Conservation (phyloP, 2,888 invertebrate genomes). For the Bugulina stolonifera region DNA sequence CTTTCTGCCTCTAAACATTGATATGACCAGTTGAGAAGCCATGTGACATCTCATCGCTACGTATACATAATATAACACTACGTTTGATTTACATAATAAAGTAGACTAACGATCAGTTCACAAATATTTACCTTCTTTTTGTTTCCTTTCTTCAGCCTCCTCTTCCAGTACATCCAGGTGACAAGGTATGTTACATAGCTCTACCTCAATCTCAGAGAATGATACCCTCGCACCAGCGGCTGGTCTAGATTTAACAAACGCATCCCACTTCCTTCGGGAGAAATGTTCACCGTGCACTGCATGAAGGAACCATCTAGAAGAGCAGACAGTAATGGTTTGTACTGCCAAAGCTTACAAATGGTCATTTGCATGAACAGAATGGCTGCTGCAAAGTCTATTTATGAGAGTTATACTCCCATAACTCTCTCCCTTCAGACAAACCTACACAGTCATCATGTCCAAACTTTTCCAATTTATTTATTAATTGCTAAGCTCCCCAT, state of each 20-base stretch:
- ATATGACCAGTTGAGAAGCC: too few species aligned
- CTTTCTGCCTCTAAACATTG: constrained; percentile 30
- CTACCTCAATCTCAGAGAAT: constrained; percentile 49
- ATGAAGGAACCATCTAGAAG: constrained; percentile 49
- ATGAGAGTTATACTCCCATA: too few species aligned
- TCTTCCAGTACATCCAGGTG: constrained; percentile 36
- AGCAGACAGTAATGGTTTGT: too few species aligned
- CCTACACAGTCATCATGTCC: too few species aligned
- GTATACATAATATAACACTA: too few species aligned
- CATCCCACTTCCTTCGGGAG: constrained; percentile 41
- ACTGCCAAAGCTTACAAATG: too few species aligned
- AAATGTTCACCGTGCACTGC: constrained; percentile 45
- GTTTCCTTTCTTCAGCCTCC: constrained; percentile 35
- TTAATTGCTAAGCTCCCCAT: too few species aligned
- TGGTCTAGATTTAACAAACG: constrained; percentile 40
- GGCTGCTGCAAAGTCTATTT: too few species aligned
- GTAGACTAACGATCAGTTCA: background rate
- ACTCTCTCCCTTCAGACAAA: too few species aligned
- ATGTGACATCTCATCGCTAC: too few species aligned
- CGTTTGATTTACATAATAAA: background rate
- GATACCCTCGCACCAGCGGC: constrained; percentile 41
- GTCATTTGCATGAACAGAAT: too few species aligned
- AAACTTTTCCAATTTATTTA: too few species aligned
- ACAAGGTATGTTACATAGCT: constrained; percentile 46
- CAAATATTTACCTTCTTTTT: constrained; percentile 34